Base-by-base conservation (phyloP, 1,140 invertebrate genomes). In the Apis cerana region DNA sequence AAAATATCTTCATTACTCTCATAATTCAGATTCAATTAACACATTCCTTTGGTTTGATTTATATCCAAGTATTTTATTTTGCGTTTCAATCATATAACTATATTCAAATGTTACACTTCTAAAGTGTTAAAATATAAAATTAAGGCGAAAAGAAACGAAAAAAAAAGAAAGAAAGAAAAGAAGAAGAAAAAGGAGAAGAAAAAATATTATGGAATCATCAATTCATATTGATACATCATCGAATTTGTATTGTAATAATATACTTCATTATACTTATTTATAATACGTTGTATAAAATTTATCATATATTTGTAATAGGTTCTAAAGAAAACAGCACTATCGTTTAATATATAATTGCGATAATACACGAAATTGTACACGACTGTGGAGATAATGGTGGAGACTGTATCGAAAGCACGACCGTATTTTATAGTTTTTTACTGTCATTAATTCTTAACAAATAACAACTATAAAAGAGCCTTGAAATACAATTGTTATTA, bases 371-470 rank as follows among this genome's bases (percentile, higher is more conserved):
- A 82, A 67, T 12, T 75, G 10, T 81, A 81, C 52, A 67, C n/a
- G 23, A 65, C 43, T 43, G 33, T 43, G 33, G 33, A 43, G 33
- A 52, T 68, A 15, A 67, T 56, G 62, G 72, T 76, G 50, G 64
- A 82, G 54, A 75, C 56, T 76, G 64, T 76, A 52, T 76, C 19
- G 48, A 82, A 68, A 68, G 19, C 56, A 76, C 50, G 56, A 76
- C 56, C 74, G 54, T 82, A 59, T 87, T 87, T 87, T 87, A 84
- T 87, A 87, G 77, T 87, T 87, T 87, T 87, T 78, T 87, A 87
- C 74, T 77, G 69, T 65, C 71, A 80, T 76, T 80, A 59, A 68
- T 68, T 56, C 67, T 84, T 68, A 74, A 80, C 68, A 59, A 80
- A n/a, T 83, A 58, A 62, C 75, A 64, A 62, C 17, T 68, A 23